Evolutionary conservation across 2,888 invertebrate species (phyloP).

Genomic region (Drosophila affinis): DNA sequence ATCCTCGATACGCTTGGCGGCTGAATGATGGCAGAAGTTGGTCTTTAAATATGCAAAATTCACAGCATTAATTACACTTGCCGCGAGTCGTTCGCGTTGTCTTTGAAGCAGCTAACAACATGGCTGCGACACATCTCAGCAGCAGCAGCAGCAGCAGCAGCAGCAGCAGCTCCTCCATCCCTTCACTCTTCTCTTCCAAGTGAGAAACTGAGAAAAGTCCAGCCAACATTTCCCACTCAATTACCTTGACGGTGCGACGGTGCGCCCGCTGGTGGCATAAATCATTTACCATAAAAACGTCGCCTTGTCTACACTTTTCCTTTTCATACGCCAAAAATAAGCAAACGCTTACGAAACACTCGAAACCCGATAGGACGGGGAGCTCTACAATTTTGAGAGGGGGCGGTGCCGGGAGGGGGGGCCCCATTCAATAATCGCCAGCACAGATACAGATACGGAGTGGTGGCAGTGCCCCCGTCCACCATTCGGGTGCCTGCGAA

Average conservation of each 20-base stretch:
- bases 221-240: constrained; percentile 75
- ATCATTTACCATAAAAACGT: constrained; percentile 77
- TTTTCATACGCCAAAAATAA: constrained; percentile 76
- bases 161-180: constrained; percentile 8
- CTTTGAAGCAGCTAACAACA: constrained; percentile 75
- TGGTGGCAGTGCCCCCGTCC: not conserved
- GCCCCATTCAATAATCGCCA: constrained; percentile 71
- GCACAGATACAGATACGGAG: constrained; percentile 55
- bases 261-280: constrained; percentile 71
- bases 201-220: constrained; percentile 36
- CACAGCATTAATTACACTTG: constrained; percentile 78
- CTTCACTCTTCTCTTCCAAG: constrained; percentile 12
- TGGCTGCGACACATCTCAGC: constrained; percentile 43
- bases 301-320: constrained; percentile 76
- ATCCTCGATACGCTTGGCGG: constrained; percentile 39
- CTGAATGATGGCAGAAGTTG: constrained; percentile 45
- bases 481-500: constrained; percentile 46
- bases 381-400: constrained; percentile 14
- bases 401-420: not conserved
- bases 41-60: constrained; percentile 75
- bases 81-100: constrained; percentile 65
- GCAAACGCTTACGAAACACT: constrained; percentile 75
- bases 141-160: constrained; percentile 1
- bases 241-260: constrained; percentile 74
- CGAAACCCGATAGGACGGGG: constrained; percentile 58